Conservation (phyloP, 2,113 vertebrate genomes). For the human (Homo sapiens) region GRCh38 chr4:62671501-62672000, state of each 20-base stretch:
- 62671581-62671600: neutral
- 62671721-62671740: neutral
- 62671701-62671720: slow-evolving; percentile 12
- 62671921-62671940: neutral
- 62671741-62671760: slow-evolving; percentile 21
- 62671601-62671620: neutral
- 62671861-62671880: neutral
- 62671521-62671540: neutral
- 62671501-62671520: neutral
- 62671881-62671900: neutral
- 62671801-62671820: slow-evolving; percentile 13
- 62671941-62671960: neutral
- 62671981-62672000: neutral
- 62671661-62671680: neutral
- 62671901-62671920: neutral
- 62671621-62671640: slow-evolving; percentile 20
- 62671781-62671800: neutral
- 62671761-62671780: slow-evolving; percentile 25
- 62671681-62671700: neutral
- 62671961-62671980: neutral
- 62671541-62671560: neutral
- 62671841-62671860: neutral
- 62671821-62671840: neutral
- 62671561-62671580: neutral
- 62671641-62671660: neutral